phyloP scores from a whole-genome alignment of 2,113 vertebrate genomes.

The Salvelinus sp. region DNA sequence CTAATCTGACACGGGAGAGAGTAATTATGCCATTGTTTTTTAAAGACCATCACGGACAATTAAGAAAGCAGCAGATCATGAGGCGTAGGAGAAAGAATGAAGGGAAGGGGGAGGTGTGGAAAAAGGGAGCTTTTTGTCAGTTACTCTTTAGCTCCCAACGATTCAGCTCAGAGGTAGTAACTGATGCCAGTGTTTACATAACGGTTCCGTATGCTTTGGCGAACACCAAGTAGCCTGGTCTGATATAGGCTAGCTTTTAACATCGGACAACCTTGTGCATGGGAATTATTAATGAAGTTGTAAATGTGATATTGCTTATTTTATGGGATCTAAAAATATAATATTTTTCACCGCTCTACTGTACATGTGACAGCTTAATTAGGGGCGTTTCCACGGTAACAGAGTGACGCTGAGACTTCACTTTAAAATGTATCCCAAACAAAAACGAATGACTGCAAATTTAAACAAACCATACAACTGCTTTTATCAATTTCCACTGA shows the following conservation, averaged over 20 bases:
- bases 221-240: constrained; percentile 45
- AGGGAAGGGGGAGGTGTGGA: background rate
- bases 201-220: constrained; percentile 47
- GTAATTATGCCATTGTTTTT: constrained; percentile 52
- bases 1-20: constrained; percentile 45
- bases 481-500: too few relatives aligned
- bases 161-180: constrained; percentile 8
- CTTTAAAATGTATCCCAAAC: too few relatives aligned
- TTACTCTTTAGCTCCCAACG: background rate
- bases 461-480: too few relatives aligned
- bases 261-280: constrained; percentile 23
- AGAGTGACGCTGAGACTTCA: too few relatives aligned
- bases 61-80: constrained; percentile 44
- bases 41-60: constrained; percentile 45
- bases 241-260: constrained; percentile 32
- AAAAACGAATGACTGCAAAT: too few relatives aligned
- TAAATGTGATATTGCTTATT: background rate
- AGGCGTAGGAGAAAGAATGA: constrained; percentile 25
- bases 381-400: too few relatives aligned
- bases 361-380: background rate
- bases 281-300: background rate
- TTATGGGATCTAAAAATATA: background rate
- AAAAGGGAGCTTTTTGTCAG: constrained; percentile 17
- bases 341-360: background rate
- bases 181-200: constrained; percentile 40